A percentile compares a stretch with the other conserved stretches of the same genome.
These are phyloP conservation scores for Melangyna quadrimaculata DNA, from an alignment of 2,888 invertebrate species.

Conservation along the genomic window DNA sequence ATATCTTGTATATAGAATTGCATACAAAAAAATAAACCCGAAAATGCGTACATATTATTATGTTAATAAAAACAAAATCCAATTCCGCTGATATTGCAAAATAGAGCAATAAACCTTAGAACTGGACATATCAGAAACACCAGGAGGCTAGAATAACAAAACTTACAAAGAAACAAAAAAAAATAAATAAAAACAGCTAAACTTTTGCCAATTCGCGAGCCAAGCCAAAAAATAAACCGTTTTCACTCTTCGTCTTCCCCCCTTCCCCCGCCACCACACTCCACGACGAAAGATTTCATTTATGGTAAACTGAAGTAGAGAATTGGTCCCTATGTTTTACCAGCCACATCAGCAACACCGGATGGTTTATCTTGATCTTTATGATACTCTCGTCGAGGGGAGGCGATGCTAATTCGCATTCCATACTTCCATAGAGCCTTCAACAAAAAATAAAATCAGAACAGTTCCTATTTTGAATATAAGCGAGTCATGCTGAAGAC, in stretches of 20 bases:
- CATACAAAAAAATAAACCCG: not conserved
- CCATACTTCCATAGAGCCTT: not conserved
- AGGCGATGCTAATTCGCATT: slow-evolving; percentile 38
- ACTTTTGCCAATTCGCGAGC: not conserved
- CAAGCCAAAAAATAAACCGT: not conserved
- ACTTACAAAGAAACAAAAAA: not conserved
- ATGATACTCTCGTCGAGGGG: slow-evolving; percentile 24
- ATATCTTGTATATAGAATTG: not conserved
- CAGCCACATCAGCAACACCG: slow-evolving; percentile 4
- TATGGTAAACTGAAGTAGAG: not conserved
- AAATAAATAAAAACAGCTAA: not conserved
- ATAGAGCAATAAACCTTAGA: not conserved
- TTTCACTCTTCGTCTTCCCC: not conserved
- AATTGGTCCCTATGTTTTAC: not conserved
- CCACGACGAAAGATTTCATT: not conserved
- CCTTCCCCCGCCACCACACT: not conserved
- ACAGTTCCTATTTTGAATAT: not conserved
- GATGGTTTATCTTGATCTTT: slow-evolving; percentile 47
- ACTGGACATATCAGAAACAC: not conserved
- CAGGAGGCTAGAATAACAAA: not conserved
- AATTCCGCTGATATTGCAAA: slow-evolving; percentile 17
- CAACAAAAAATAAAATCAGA: not conserved
- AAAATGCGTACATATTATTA: not conserved
- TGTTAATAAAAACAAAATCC: slow-evolving; percentile 2
- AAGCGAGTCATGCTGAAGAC: not conserved